Conservation (phyloP, 2,797 vertebrate species). For the Jordanella pulchra region DNA sequence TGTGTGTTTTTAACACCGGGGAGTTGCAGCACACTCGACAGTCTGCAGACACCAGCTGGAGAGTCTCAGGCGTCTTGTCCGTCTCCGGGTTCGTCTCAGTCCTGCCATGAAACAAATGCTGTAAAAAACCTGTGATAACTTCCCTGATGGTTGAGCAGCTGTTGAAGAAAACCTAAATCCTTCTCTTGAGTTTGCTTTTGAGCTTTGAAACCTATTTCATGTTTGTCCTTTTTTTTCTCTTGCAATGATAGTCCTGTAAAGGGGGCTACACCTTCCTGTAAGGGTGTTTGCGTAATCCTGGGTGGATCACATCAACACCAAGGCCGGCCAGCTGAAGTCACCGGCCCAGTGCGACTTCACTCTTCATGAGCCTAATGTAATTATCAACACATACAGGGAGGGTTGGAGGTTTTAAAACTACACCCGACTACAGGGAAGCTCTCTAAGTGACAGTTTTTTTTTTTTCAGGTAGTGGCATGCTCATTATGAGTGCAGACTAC, state of each 20-base stretch:
- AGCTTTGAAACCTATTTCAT: constrained; percentile 42
- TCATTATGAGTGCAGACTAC: constrained; percentile 49
- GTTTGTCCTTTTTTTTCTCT: constrained; percentile 33
- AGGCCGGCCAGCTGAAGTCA: constrained; percentile 66
- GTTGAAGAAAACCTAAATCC: constrained; percentile 22
- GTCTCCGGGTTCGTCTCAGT: constrained; percentile 78
- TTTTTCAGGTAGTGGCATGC: constrained; percentile 51
- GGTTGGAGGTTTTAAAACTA: constrained; percentile 42
- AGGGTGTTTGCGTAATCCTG: constrained; percentile 71
- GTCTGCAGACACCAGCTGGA: constrained; percentile 74
- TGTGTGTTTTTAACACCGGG: constrained; percentile 84
- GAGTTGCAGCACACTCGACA: constrained; percentile 83
- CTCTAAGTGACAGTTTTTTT: constrained; percentile 35
- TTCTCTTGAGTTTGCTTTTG: constrained; percentile 12
- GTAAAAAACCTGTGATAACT: constrained; percentile 15
- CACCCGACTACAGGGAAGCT: constrained; percentile 25
- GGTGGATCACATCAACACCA: constrained; percentile 64
- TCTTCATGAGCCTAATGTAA: constrained; percentile 61
- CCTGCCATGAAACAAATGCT: constrained; percentile 72
- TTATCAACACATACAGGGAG: constrained; percentile 53
- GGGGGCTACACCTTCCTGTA: constrained; percentile 50
- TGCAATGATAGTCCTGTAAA: constrained; percentile 33
- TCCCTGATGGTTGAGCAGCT: constrained; percentile 33
- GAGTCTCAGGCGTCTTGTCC: constrained; percentile 69
- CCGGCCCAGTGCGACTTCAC: constrained; percentile 63